Base-by-base conservation (phyloP, 2,888 invertebrate genomes). In the Drosophila helvetica region DNA sequence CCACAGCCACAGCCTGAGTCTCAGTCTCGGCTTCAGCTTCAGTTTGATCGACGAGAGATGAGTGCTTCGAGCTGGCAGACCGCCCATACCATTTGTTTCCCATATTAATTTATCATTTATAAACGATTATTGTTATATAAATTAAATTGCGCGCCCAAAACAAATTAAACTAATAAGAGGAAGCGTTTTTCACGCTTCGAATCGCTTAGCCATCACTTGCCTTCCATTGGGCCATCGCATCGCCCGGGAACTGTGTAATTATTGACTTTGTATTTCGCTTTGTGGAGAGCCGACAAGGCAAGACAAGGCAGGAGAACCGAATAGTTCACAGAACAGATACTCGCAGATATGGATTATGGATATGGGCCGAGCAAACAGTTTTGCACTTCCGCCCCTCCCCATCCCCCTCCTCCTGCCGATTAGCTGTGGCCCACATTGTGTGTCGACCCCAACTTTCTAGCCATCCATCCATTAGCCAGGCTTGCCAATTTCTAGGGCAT, bases 71-170 rank as follows among this genome's bases (percentile, higher is more conserved):
- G 68, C 55, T 22, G 71, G 48, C 17, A 67, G 72, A 76, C 82
- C 79, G 83, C 83, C 86, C 83, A 80, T 83, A 69, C 83, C 65
- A 73, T 78, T 81, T 80, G 75, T 71, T 86, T 85, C 85, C 82
- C 85, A 85, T 85, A 85, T 85, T 85, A 86, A 85, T 85, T 85
- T 79, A 84, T 84, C 86, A 85, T 85, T 85, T 85, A 85, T 75
- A 83, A 85, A 78, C 83, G 85, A 83, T 83, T 83, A 83, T 80
- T 75, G 81, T 83, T 86, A 85, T 79, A 84, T 84, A 86, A 83
- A 83, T 84, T 72, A 84, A 84, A 83, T 83, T 84, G 83, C 83
- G 84, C 80, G 74, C 77, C 83, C 81, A 85, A 78, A 84, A 86
- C 86, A 85, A 82, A 86, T 80, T 86, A 65, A 86, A 76, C 72